Base-by-base conservation (phyloP, 2,113 vertebrate genomes). In the Mustelus asterias region DNA sequence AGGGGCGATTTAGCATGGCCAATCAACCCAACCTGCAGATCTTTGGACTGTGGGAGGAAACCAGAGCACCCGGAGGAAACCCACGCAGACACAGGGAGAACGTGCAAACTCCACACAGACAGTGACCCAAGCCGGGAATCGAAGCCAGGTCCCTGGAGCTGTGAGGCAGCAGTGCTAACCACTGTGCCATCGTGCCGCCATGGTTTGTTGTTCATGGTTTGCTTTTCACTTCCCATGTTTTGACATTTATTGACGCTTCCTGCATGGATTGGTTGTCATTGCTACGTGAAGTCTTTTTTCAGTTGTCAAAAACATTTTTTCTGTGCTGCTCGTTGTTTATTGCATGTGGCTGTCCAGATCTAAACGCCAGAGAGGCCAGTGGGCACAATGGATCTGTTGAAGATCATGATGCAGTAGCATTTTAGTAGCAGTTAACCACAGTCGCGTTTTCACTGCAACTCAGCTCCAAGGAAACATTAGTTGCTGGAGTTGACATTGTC, bases 401-500 rank as follows among this genome's bases (percentile, higher is more conserved):
- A 97, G 96, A 96, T 96, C 97, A 96, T 80, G 65, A 78, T 85
- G 95, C 95, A 96, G 86, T 96, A 86, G 96, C 70, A 96, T 97
- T 97, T 96, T 97, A 96, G 96, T 95, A 97, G 96, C 80, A 96
- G 96, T 97, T 97, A 97, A 97, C 97, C 89, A 78, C 95, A 96
- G 94, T 96, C 96, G 96, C 78, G 96, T 97, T 97, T 89, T 96
- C 96, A 95, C 96, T 96, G 96, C 96, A 90, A 70, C 65, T 96
- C 96, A 97, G 83, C 67, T 96, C 93, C 96, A 96, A 97, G 97
- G 96, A 97, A 96, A 89, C 96, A 97, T 96, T 96, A 96, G 90
- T 85, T 97, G 58, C 97, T 69, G 96, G 96, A 96, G 96, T 97
- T 96, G 96, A 96, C 96, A 96, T 3, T 96, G 95, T 95, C 96